Evolutionary conservation across 2,113 vertebrate genomes (phyloP).

Genomic region (Holacanthus passer): DNA sequence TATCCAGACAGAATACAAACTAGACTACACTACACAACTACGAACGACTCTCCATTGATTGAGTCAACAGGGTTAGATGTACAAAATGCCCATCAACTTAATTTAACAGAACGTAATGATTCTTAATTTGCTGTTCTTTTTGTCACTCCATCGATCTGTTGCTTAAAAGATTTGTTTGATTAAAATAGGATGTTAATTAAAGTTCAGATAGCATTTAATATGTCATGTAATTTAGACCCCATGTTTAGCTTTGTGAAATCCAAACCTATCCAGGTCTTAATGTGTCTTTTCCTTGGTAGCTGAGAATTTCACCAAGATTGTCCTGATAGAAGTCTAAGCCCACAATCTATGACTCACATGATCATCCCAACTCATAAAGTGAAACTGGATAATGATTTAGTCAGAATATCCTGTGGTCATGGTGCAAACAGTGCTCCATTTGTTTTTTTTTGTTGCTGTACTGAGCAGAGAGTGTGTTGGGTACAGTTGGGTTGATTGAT

Average conservation of each 20-base stretch:
- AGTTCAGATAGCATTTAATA: neutral
- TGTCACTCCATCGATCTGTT: neutral
- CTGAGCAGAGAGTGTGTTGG: slow-evolving; percentile 10
- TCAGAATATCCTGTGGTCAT: slow-evolving; percentile 4
- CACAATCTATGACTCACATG: slow-evolving; percentile 3
- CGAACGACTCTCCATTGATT: neutral
- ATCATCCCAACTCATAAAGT: neutral
- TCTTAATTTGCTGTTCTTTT: neutral
- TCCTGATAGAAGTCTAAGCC: neutral
- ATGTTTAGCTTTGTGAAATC: neutral
- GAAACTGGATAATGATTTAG: slow-evolving; percentile 1
- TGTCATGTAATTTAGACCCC: neutral
- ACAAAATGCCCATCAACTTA: neutral
- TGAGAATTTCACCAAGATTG: neutral
- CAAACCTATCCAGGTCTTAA: fast-evolving
- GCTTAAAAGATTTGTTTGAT: neutral
- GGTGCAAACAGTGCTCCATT: slow-evolving; percentile 16
- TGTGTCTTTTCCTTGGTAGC: neutral
- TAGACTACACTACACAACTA: too few relatives aligned
- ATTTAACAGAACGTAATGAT: neutral
- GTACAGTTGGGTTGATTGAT: slow-evolving; percentile 52
- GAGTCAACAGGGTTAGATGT: neutral
- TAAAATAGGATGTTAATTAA: neutral
- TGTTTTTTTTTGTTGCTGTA: slow-evolving; percentile 33
- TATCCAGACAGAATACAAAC: neutral